Conservation (phyloP, 2,797 vertebrate genomes). For the Cygnus olor region DNA sequence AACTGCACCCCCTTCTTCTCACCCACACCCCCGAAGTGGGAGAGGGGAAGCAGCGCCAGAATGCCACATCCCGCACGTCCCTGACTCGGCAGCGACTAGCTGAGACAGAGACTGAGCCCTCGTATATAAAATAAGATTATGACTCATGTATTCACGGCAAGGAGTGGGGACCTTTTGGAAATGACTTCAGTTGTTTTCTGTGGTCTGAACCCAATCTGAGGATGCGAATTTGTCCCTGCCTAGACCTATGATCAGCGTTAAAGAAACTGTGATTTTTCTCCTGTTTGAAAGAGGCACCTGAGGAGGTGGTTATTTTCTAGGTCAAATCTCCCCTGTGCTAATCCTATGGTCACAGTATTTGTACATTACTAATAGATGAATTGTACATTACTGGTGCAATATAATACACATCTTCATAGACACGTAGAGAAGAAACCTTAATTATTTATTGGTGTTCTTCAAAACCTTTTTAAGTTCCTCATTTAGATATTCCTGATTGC, state of each 20-base stretch:
- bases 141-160: conserved; percentile 22
- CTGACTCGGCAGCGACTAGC: background rate
- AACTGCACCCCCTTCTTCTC: background rate
- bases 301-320: background rate
- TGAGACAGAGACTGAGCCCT: background rate
- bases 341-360: background rate
- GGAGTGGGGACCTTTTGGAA: background rate
- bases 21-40: background rate
- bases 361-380: background rate
- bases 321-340: background rate
- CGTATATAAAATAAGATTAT: background rate
- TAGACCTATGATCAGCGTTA: background rate
- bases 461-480: background rate
- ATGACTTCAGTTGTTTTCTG: background rate
- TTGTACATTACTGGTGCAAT: background rate
- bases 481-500: background rate
- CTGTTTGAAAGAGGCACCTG: background rate
- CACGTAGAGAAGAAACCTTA: background rate
- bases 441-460: background rate
- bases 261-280: background rate
- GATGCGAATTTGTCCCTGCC: background rate
- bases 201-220: background rate
- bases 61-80: background rate
- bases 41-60: background rate
- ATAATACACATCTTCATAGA: background rate